A percentile compares a stretch with the other conserved stretches of the same genome.
Evolutionary conservation across 2,113 vertebrate species (phyloP).

Genomic region (Gallinago undulata): DNA sequence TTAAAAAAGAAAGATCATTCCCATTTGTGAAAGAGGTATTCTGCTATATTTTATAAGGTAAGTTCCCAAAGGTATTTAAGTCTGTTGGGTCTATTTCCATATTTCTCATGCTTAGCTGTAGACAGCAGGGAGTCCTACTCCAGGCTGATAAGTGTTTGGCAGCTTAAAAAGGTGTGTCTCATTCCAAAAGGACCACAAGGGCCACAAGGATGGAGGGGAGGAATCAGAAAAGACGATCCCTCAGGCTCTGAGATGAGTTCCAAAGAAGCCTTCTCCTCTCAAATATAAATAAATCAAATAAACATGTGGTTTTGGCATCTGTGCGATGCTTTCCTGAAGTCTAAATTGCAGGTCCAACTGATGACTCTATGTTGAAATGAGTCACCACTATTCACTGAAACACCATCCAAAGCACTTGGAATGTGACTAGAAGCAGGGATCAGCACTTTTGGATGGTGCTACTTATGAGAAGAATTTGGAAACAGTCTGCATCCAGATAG

Average conservation of each 20-base stretch:
- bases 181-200: slow-evolving; percentile 54
- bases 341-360: slow-evolving; percentile 12
- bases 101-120: neutral
- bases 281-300: slow-evolving; percentile 34
- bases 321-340: neutral
- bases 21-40: neutral
- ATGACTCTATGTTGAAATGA: slow-evolving; percentile 42
- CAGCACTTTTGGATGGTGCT: slow-evolving; percentile 32
- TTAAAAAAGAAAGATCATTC: neutral
- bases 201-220: slow-evolving; percentile 44
- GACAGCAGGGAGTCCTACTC: neutral
- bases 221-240: neutral
- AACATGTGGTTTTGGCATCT: slow-evolving; percentile 33
- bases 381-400: neutral
- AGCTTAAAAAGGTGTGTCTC: slow-evolving; percentile 25
- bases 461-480: slow-evolving; percentile 50
- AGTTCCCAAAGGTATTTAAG: neutral
- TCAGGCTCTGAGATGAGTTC: slow-evolving; percentile 3
- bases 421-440: slow-evolving; percentile 33
- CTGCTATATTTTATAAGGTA: neutral
- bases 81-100: neutral
- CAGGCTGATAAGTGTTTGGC: neutral
- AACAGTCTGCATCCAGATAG: slow-evolving; percentile 21
- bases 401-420: slow-evolving; percentile 23
- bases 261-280: neutral